These are phyloP conservation scores for Pimephales promelas DNA, from an alignment of 2,113 vertebrate species.

Conservation along the genomic window DNA sequence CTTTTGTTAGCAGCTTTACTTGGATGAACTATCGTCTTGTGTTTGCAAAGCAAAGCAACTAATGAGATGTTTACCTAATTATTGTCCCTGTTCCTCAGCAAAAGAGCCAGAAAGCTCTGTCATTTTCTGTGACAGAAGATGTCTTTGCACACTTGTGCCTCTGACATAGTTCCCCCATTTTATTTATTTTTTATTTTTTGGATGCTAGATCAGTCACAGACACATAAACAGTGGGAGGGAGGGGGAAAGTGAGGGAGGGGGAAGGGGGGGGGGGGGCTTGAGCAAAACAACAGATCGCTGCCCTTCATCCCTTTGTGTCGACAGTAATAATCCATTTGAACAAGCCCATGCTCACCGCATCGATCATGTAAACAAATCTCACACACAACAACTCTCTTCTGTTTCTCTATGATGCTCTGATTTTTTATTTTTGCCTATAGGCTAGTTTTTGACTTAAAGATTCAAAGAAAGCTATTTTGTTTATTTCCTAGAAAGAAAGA, in stretches of 20 bases:
- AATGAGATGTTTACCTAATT: conserved; percentile 16
- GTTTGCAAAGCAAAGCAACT: conserved; percentile 57
- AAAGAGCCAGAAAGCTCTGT: conserved; percentile 40
- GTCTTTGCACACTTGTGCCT: background rate
- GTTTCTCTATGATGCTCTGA: background rate
- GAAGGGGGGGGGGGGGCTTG: conserved; percentile 51
- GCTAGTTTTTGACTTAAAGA: background rate
- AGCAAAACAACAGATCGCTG: conserved; percentile 77
- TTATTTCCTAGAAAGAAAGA: too few relatives aligned
- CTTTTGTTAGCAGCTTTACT: conserved; percentile 35
- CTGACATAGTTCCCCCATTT: conserved; percentile 13
- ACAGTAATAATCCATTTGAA: conserved; percentile 70
- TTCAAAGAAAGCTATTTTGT: background rate
- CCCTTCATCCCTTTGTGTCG: conserved; percentile 76
- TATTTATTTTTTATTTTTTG: background rate
- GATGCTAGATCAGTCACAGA: conserved; percentile 26
- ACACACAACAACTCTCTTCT: conserved; percentile 25
- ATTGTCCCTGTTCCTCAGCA: background rate
- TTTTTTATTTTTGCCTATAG: background rate
- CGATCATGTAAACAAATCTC: conserved; percentile 63
- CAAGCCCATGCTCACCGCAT: conserved; percentile 46
- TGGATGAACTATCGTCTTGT: conserved; percentile 66
- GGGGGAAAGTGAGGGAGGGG: conserved; percentile 45
- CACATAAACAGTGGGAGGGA: conserved; percentile 41
- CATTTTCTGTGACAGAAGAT: conserved; percentile 13